Evolutionary conservation across 2,888 invertebrate species (phyloP).

Genomic region (Cataglyphis cursor): DNA sequence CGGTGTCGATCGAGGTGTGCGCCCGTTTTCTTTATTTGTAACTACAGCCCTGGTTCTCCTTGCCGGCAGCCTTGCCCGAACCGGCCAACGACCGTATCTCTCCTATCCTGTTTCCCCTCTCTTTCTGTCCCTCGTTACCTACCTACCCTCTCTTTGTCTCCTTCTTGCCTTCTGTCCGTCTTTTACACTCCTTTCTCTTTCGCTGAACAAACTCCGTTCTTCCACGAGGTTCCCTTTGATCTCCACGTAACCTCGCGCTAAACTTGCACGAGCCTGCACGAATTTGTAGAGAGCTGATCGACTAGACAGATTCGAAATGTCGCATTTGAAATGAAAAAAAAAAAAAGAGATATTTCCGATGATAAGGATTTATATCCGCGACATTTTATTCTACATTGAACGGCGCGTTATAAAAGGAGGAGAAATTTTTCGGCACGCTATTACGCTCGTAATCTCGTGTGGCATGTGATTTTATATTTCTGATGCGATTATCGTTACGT

Average conservation of each 20-base stretch:
- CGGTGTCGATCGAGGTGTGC: constrained; percentile 65
- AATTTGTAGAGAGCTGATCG: background rate
- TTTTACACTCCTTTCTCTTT: constrained; percentile 74
- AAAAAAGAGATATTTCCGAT: constrained; percentile 19
- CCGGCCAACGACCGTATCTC: constrained; percentile 80
- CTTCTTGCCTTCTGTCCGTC: constrained; percentile 27
- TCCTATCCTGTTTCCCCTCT: constrained; percentile 67
- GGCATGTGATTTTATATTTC: constrained; percentile 24
- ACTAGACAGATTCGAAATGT: background rate
- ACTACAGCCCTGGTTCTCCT: constrained; percentile 79
- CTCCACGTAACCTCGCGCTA: constrained; percentile 64
- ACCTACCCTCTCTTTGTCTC: constrained; percentile 18
- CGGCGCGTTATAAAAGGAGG: background rate
- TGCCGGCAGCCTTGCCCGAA: constrained; percentile 81
- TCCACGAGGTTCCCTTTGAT: constrained; percentile 69
- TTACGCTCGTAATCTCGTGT: background rate
- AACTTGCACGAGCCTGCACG: constrained; percentile 63
- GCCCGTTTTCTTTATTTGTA: constrained; percentile 73
- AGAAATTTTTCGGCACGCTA: constrained; percentile 26
- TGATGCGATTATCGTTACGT: background rate
- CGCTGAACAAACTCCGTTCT: constrained; percentile 71
- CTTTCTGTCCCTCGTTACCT: constrained; percentile 64
- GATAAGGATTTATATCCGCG: background rate
- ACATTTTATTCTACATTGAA: constrained; percentile 12
- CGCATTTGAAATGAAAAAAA: background rate